Conservation (phyloP, 2,113 vertebrate genomes). For the Psephotus haematonotus region DNA sequence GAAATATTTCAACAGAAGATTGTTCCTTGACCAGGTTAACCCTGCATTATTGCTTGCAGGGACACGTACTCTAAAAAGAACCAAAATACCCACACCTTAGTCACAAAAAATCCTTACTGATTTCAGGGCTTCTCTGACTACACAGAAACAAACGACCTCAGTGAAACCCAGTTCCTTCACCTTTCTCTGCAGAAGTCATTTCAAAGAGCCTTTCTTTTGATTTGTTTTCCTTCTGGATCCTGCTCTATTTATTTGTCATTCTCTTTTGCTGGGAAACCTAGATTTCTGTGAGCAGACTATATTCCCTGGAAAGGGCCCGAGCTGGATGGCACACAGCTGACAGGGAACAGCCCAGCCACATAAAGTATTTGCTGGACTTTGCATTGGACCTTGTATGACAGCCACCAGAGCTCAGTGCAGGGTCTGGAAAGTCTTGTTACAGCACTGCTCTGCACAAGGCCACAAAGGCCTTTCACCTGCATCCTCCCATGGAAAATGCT, state of each 20-base stretch:
- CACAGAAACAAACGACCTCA: neutral
- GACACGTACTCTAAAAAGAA: neutral
- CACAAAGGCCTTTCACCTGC: neutral
- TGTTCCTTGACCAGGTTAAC: neutral
- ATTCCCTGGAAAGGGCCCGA: neutral
- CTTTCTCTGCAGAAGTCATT: neutral
- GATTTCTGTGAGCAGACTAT: neutral
- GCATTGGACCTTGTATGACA: neutral
- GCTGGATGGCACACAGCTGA: neutral
- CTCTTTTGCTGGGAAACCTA: neutral
- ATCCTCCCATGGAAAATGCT: neutral
- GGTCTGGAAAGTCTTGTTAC: neutral
- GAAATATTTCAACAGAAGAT: neutral
- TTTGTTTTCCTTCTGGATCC: fast-evolving
- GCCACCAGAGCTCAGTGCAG: neutral
- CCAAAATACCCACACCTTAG: neutral
- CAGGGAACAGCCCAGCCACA: neutral
- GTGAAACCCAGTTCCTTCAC: neutral
- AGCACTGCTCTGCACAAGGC: neutral
- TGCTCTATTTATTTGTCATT: neutral
- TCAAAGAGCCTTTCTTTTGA: neutral
- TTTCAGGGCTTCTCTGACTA: neutral
- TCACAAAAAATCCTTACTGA: neutral
- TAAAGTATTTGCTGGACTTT: neutral
- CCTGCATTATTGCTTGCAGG: neutral